These are phyloP conservation scores for Hyperoodon ampullatus DNA, from an alignment of 2,113 vertebrate species.

Conservation along the genomic window DNA sequence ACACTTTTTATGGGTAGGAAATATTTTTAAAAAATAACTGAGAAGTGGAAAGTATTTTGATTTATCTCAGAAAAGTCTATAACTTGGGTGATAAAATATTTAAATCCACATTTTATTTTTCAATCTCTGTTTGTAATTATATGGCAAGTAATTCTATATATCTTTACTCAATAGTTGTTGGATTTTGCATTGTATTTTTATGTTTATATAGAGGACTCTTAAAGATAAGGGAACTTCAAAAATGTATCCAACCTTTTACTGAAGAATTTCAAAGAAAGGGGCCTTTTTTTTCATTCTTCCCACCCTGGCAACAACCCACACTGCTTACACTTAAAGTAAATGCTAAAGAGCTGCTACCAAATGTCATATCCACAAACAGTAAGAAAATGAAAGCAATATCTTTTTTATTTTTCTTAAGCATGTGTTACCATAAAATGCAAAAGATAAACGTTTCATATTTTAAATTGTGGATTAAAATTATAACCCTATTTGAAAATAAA, in stretches of 20 bases:
- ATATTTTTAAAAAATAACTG: background rate
- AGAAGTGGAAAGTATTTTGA: background rate
- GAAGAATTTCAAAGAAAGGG: background rate
- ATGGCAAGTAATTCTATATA: background rate
- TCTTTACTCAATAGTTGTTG: background rate
- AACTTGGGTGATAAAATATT: background rate
- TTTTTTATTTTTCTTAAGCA: background rate
- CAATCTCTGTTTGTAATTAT: background rate
- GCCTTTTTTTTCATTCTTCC: background rate
- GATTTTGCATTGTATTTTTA: background rate
- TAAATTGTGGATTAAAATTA: background rate
- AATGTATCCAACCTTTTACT: background rate
- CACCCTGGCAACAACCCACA: background rate
- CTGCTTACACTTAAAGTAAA: background rate
- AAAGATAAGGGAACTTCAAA: background rate
- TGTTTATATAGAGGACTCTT: background rate
- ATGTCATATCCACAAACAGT: background rate
- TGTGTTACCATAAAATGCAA: slow-evolving; percentile 9
- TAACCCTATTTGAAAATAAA: slow-evolving; percentile 26
- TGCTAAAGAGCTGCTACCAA: background rate
- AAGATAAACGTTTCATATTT: slow-evolving; percentile 8
- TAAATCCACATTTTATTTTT: slow-evolving; percentile 7
- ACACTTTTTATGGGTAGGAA: background rate
- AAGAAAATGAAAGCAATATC: background rate
- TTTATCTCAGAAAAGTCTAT: background rate